Evolutionary conservation across 2,113 vertebrate genomes (phyloP).

Genomic region (Epinephelus moara): DNA sequence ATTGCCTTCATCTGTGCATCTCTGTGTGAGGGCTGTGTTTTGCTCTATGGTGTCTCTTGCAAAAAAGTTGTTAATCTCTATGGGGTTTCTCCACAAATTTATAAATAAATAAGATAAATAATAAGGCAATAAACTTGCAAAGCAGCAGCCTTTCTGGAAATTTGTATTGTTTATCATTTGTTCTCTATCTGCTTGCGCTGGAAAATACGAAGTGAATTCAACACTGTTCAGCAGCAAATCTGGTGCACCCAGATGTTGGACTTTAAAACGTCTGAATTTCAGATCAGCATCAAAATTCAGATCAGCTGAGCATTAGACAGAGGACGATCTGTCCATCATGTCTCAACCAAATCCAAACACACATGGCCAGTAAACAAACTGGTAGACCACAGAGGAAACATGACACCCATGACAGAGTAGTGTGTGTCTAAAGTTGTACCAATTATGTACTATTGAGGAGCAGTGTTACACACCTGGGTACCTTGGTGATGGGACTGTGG

Average conservation of each 20-base stretch:
- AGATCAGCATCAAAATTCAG: background rate
- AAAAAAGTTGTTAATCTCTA: background rate
- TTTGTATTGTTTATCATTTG: background rate
- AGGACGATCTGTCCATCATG: background rate
- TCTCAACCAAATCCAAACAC: background rate
- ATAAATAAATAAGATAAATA: background rate
- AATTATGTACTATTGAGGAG: background rate
- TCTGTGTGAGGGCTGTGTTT: background rate
- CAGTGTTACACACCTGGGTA: background rate
- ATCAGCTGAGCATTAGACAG: background rate
- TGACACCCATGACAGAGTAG: background rate
- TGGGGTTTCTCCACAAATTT: background rate
- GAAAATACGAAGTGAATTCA: background rate
- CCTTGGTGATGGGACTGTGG: too few species aligned
- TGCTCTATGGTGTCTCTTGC: background rate
- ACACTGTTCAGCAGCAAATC: background rate
- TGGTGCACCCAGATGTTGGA: background rate
- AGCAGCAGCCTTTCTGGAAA: background rate
- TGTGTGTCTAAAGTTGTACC: background rate
- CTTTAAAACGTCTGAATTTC: background rate
- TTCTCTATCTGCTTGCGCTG: background rate
- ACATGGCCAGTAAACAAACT: background rate
- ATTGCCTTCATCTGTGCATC: background rate
- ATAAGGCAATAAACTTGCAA: background rate
- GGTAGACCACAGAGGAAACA: background rate